Evolutionary conservation across 2,113 vertebrate species (phyloP), one percentile per base, ranked within the genome.

Genomic region (Notothenia coriiceps): DNA sequence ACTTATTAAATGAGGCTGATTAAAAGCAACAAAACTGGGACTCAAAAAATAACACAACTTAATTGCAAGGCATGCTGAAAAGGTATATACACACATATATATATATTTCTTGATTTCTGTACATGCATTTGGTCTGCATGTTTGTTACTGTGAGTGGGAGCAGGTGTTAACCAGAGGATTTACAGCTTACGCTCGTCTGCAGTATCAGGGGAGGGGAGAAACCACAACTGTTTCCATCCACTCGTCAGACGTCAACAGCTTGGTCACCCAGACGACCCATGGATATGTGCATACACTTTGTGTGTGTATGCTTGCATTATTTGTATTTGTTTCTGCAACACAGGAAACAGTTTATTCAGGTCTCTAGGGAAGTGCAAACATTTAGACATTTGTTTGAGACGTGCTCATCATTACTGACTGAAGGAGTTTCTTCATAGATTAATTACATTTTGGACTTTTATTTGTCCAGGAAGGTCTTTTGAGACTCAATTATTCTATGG

Each of bases 171-270:
- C 3, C 29, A 29, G 29, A 29, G 29, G 29, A 0, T 54, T 83
- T 84, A 69, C 49, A 70, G 78, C 51, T 79, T 47, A 56, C 49
- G 71, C 59, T 0, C 25, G 0, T 66, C 70, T 72, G 82, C 71
- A 81, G 49, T 25, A 65, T 46, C 1, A n/a, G 44, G 22, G 49
- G 69, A 49, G 20, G 60, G n/a, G 35, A 17, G n/a, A 88, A 87
- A 85, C 88, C 82, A 83, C 88, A 89, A 70, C 33, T 59, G 68
- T 86, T 90, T 83, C 68, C 76, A 74, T 82, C 50, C 71, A 82
- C 68, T 54, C 74, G 70, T 80, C 76, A 88, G 71, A 83, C 3
- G 73, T 83, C 75, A 74, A 20, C 63, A 63, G 51, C 67, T 29
- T 29, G 29, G 29, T 29, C 29, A 29, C 29, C 29, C 29, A 29